Evolutionary conservation across 2,888 invertebrate species (phyloP).

Genomic region (Diarsia dahlii): DNA sequence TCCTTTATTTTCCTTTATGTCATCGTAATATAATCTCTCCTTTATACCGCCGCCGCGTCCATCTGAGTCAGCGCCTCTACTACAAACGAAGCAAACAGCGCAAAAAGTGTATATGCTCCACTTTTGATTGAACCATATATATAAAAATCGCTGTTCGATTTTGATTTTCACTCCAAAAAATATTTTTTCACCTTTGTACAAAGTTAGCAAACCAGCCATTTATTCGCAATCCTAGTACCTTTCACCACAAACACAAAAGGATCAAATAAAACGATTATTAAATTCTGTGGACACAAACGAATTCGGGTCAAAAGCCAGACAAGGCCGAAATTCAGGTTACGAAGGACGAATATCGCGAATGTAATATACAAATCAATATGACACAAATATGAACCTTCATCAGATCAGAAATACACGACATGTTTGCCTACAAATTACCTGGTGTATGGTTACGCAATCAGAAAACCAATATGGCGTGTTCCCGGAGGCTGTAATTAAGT

Average conservation of each 20-base stretch:
- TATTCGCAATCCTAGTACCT: neutral
- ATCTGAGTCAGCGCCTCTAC: constrained; percentile 20
- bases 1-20: constrained; percentile 31
- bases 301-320: constrained; percentile 47
- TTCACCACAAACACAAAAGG: neutral
- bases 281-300: constrained; percentile 29
- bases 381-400: constrained; percentile 30
- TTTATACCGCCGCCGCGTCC: constrained; percentile 25
- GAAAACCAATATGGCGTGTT: constrained; percentile 69
- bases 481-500: constrained; percentile 66
- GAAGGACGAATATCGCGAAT: constrained; percentile 11
- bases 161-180: neutral
- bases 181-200: neutral
- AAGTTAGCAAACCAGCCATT: neutral
- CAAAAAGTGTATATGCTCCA: constrained; percentile 24
- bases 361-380: constrained; percentile 18
- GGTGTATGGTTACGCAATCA: constrained; percentile 59
- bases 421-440: constrained; percentile 58
- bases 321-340: constrained; percentile 19
- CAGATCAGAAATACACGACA: constrained; percentile 32
- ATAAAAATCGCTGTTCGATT: constrained; percentile 13
- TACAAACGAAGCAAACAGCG: constrained; percentile 40
- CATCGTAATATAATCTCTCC: constrained; percentile 43
- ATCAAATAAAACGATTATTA: constrained; percentile 29
- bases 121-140: constrained; percentile 19